phyloP scores from a whole-genome alignment of 1,140 invertebrate species.

The Sitophilus oryzae region DNA sequence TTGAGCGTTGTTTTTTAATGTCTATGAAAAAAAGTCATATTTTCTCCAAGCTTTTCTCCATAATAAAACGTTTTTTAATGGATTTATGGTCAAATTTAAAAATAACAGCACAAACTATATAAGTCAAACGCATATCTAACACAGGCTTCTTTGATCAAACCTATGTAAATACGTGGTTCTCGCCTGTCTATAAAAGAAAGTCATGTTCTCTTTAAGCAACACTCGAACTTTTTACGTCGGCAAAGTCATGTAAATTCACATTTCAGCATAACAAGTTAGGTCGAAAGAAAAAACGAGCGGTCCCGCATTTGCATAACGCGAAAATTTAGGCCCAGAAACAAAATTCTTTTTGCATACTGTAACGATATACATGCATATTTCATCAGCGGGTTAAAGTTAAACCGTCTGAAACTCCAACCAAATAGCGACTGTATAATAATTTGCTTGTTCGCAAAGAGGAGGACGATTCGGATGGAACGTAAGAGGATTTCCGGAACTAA shows the following conservation, averaged over 20 bases:
- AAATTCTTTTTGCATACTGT: slow-evolving; percentile 8
- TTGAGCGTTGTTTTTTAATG: too few relatives aligned
- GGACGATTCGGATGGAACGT: neutral
- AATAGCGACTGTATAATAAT: neutral
- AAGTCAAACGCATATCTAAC: too few relatives aligned
- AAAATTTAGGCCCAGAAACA: slow-evolving; percentile 4
- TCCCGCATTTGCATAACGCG: slow-evolving; percentile 3
- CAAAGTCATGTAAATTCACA: slow-evolving; percentile 1
- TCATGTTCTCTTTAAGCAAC: neutral
- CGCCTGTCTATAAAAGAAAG: too few relatives aligned
- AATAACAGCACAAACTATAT: too few relatives aligned
- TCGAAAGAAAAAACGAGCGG: neutral
- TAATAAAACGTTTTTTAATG: too few relatives aligned
- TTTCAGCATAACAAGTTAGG: slow-evolving; percentile 1
- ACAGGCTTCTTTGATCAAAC: too few relatives aligned
- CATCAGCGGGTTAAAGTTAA: slow-evolving; percentile 1
- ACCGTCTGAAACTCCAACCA: neutral
- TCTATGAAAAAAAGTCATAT: too few relatives aligned
- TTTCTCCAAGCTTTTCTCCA: too few relatives aligned
- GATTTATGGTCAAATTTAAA: too few relatives aligned
- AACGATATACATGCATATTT: slow-evolving; percentile 8
- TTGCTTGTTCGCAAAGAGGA: neutral
- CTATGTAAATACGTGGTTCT: too few relatives aligned
- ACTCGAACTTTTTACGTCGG: neutral
- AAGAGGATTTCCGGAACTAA: neutral